These are phyloP conservation scores for Pollenia amentaria DNA, from an alignment of 2,888 invertebrate species.

Conservation along the genomic window DNA sequence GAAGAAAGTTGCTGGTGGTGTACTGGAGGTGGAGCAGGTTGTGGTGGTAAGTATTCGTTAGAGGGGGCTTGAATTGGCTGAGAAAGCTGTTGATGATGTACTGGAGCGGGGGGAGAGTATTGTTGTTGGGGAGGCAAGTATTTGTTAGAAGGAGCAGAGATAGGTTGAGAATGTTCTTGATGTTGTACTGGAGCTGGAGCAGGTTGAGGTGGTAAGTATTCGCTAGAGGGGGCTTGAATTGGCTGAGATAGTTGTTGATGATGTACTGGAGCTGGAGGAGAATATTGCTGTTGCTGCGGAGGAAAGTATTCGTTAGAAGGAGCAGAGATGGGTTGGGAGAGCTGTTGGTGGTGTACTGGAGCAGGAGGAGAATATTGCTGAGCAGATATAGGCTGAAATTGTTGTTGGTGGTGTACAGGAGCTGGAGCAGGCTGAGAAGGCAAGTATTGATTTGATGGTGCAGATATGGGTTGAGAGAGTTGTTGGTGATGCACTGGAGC, in stretches of 20 bases:
- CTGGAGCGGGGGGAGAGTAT: constrained; percentile 29
- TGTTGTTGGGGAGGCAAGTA: constrained; percentile 43
- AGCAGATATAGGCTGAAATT: constrained; percentile 2
- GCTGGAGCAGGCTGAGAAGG: constrained; percentile 18
- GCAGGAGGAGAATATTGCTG: constrained; percentile 34
- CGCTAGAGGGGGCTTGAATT: not conserved
- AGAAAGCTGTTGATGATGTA: constrained; percentile 10
- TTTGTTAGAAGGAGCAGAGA: constrained; percentile 36
- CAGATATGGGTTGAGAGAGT: constrained; percentile 7
- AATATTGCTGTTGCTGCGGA: constrained; percentile 20
- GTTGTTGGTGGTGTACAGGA: constrained; percentile 46
- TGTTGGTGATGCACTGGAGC: constrained; percentile 28
- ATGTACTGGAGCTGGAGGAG: constrained; percentile 3
- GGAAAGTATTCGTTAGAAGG: constrained; percentile 30
- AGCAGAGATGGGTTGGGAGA: constrained; percentile 21
- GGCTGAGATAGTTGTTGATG: constrained; percentile 40
- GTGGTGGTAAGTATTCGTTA: constrained; percentile 40
- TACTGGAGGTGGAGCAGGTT: constrained; percentile 3
- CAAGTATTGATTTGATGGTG: constrained; percentile 24
- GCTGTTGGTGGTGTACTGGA: constrained; percentile 17
- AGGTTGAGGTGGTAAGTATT: constrained; percentile 29
- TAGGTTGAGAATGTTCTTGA: constrained; percentile 4
- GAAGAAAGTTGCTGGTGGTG: constrained; percentile 31
- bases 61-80: constrained; percentile 29
- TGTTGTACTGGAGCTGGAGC: constrained; percentile 46